Percentiles rank a stretch among this genome's conserved stretches.
phyloP scores from a whole-genome alignment of 2,113 vertebrate genomes.

The Nerophis ophidion region DNA sequence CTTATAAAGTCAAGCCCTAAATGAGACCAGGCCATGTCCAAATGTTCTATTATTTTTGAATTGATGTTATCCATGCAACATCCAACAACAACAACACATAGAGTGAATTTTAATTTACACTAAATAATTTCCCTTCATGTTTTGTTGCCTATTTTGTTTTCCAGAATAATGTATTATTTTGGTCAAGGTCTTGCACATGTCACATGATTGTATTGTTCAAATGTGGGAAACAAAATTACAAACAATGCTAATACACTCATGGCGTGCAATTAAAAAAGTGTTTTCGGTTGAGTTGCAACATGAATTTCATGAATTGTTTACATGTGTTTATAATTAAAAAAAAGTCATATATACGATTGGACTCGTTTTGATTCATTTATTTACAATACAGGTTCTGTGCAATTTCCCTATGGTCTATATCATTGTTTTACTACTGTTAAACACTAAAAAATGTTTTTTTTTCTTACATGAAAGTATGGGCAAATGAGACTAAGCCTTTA shows the following conservation, averaged over 20 bases:
- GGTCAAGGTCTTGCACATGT: constrained; percentile 67
- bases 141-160: constrained; percentile 53
- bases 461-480: neutral
- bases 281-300: constrained; percentile 72
- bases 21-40: constrained; percentile 32
- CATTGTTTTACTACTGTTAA: neutral
- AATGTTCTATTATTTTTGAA: constrained; percentile 25
- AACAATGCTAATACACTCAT: constrained; percentile 36
- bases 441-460: too few relatives aligned
- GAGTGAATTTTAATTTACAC: constrained; percentile 24
- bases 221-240: constrained; percentile 55
- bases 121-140: constrained; percentile 35
- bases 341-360: constrained; percentile 72
- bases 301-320: constrained; percentile 83
- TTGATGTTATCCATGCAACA: constrained; percentile 75
- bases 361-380: constrained; percentile 48
- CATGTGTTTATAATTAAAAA: constrained; percentile 92
- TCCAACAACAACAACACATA: constrained; percentile 31
- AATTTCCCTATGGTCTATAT: neutral
- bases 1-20: constrained; percentile 26
- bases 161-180: constrained; percentile 52
- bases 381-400: neutral
- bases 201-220: constrained; percentile 78
- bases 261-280: constrained; percentile 48
- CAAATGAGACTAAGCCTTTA: neutral